These are phyloP conservation scores for Camelus bactrianus DNA, from an alignment of 2,113 vertebrate genomes.

Conservation along the genomic window DNA sequence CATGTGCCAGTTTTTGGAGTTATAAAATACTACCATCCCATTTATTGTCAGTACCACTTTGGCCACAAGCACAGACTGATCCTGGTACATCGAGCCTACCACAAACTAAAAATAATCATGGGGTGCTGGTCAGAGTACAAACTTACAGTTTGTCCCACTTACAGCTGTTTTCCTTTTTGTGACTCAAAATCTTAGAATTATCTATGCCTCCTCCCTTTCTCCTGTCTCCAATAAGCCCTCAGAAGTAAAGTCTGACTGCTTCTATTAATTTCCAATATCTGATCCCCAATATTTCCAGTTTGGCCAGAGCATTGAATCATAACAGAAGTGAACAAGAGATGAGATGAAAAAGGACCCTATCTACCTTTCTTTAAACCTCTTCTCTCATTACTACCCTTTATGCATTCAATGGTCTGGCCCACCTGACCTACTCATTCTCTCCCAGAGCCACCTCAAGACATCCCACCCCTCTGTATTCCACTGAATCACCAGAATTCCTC, in stretches of 20 bases:
- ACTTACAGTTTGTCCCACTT: neutral
- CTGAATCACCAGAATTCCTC: neutral
- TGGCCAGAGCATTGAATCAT: neutral
- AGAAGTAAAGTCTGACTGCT: neutral
- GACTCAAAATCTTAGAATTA: constrained; percentile 48
- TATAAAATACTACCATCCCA: neutral
- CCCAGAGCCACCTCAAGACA: neutral
- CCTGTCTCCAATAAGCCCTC: neutral
- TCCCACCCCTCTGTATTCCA: neutral
- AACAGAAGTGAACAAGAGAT: neutral
- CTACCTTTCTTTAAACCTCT: neutral
- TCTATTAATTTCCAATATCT: neutral
- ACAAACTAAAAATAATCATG: constrained; percentile 62
- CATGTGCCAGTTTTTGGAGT: neutral
- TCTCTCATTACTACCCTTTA: neutral
- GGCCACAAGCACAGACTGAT: constrained; percentile 9
- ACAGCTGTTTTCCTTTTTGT: constrained; percentile 37
- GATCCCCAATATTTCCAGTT: neutral
- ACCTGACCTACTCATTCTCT: neutral
- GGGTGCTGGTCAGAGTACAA: neutral
- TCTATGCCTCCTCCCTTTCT: neutral
- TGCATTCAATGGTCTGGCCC: neutral
- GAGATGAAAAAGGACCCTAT: neutral
- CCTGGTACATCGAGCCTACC: neutral
- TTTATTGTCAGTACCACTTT: constrained; percentile 24